Base-by-base conservation (phyloP, 2,113 vertebrate genomes). In the Rhabdornis inornatus region DNA sequence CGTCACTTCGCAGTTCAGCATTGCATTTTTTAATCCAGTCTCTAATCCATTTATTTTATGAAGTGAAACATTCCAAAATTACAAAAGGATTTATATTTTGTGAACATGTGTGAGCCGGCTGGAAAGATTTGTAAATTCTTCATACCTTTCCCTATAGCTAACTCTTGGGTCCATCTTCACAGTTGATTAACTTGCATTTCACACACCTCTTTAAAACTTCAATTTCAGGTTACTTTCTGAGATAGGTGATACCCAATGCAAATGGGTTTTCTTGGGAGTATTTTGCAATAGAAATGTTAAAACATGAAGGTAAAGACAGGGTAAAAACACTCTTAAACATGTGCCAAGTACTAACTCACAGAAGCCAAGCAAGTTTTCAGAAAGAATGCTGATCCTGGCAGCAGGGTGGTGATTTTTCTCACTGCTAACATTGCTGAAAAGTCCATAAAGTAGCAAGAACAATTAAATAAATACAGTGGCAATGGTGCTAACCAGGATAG, bases 311-410 rank as follows among this genome's bases (percentile, higher is more conserved):
- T 37, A 89, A 68, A n/a, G 56, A 49, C 17, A 64, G 23, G 27
- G 20, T 4, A 33, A 60, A 80, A 95, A 69, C 65, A 39, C 49
- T 35, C 28, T 22, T 50, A 63, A 83, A 47, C 5, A 0, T 68
- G 28, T 76, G 86, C 90, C 88, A 95, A 90, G 47, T 59, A 49
- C 40, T 86, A 87, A 56, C 79, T 86, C 75, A 86, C 33, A 1
- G 83, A 90, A 90, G 79, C 82, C 1, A 9, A 92, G 31, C 31
- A 52, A 90, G 49, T 75, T 80, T 81, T 92, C 68, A 45, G 66
- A 95, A 93, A 93, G 40, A 16, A 50, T 96, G 72, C 87, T 93
- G 90, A 92, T 40, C 64, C 90, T 90, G 92, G 93, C 86, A 96
- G 52, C 13, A 82, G 24, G 13, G 25, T 83, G 40, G 19, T 79